phyloP scores from a whole-genome alignment of 2,797 vertebrate species.

The Steatocranus sp. region DNA sequence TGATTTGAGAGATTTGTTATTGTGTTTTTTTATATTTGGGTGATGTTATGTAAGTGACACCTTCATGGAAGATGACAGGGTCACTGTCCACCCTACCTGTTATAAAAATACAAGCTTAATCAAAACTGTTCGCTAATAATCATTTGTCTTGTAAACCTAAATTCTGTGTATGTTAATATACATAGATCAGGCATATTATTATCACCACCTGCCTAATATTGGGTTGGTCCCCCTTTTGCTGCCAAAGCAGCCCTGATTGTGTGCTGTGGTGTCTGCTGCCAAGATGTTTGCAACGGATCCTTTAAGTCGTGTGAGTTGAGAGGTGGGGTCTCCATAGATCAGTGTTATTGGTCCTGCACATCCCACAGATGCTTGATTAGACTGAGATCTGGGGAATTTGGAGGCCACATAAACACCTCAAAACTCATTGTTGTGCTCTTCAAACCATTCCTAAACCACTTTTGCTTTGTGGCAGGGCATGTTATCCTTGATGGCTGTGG shows the following conservation, averaged over 20 bases:
- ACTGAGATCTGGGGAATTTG: background rate
- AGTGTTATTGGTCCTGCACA: background rate
- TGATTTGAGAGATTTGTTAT: background rate
- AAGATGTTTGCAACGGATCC: background rate
- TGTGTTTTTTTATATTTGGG: background rate
- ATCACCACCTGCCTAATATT: background rate
- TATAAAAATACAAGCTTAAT: background rate
- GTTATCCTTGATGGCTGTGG: no score
- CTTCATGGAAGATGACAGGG: background rate
- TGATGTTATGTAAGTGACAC: background rate
- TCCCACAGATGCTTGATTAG: background rate
- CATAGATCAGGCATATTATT: background rate
- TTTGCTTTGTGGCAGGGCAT: background rate
- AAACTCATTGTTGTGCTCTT: background rate
- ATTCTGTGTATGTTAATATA: background rate
- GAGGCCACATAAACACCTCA: background rate
- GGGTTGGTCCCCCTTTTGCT: background rate
- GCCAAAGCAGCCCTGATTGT: background rate
- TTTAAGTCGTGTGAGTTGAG: background rate
- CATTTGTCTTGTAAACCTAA: background rate
- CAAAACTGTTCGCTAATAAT: background rate
- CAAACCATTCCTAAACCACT: background rate
- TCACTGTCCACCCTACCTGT: background rate
- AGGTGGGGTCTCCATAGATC: background rate
- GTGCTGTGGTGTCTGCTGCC: background rate